Percentiles rank a stretch among this genome's conserved stretches.
Conservation (phyloP, 2,888 invertebrate genomes). For the Chelonus formosanus region DNA sequence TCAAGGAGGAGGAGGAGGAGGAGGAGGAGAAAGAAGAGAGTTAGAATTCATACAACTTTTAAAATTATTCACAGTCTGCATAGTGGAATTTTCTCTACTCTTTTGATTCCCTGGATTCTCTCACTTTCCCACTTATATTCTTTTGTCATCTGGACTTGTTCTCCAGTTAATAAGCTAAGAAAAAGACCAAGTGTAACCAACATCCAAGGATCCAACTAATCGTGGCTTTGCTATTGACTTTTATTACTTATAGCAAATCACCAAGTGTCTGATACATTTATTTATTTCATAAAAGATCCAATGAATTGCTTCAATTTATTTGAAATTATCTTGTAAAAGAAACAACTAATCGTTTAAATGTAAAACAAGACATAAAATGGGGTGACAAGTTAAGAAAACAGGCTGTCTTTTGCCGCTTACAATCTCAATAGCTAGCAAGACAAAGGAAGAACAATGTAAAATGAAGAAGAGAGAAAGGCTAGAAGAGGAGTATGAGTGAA, state of each 20-base stretch:
- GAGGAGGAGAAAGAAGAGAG: constrained; percentile 4
- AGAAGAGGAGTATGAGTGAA: not conserved
- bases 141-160: not conserved
- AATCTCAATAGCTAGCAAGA: not conserved
- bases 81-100: not conserved
- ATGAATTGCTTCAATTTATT: no score
- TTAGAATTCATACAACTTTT: not conserved
- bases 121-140: constrained; percentile 32
- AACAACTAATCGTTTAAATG: no score
- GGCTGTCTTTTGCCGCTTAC: no score
- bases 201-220: no score
- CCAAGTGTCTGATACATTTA: not conserved
- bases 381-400: no score
- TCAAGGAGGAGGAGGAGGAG: constrained; percentile 9
- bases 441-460: constrained; percentile 17
- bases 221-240: no score
- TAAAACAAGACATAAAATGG: no score
- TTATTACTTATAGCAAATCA: not conserved
- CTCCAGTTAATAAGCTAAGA: no score
- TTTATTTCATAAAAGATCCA: not conserved
- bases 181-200: no score
- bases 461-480: constrained; percentile 7
- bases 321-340: no score
- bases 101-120: constrained; percentile 24
- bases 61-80: constrained; percentile 5